Base-by-base conservation (phyloP, 2,888 invertebrate genomes). In the Ennomos quercinarius region DNA sequence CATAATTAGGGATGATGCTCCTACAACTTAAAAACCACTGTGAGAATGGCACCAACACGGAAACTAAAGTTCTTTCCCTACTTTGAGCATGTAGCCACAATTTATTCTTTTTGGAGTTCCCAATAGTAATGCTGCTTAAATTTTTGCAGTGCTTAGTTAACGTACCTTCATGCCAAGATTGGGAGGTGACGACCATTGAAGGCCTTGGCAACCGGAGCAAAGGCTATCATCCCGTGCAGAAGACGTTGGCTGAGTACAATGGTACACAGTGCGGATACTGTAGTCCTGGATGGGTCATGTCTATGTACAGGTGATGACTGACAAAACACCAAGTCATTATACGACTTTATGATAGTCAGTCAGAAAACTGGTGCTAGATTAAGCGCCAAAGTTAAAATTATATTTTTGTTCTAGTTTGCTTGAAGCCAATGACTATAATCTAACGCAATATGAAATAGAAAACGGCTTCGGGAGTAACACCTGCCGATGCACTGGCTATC, bases 401-500 rank as follows among this genome's bases (percentile, higher is more conserved):
- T 27, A 48, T 42, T 27, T 10, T 27, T 11, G 8, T 66, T 67
- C 1, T 57, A 72, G 72, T 41, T 61, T 72, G 43, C 53, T 72
- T 8, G 72, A 72, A 63, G 64, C 70, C 9, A 70, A 71, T 42
- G 46, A 71, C 38, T 68, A 71, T 13, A 55, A 72, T 4, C 46
- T 76, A 35, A 72, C 73, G 0, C 71, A 70, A 64, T 58, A 72
- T 37, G 95, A 96, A 72, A 93, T 96, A 44, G 96, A 96, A 76
- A 94, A 95, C 68, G 94, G 95, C 0, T 95, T 96, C 65, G 96
- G 95, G 10, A 95, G 96, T 59, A 96, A 96, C 67, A 94, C 96
- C n/a, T 97, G 97, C 67, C 93, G 97, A 43, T 97, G 97, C 74
- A 97, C 97, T 0, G 96, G 96, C 0, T 96, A 96, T 71, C 91